Evolutionary conservation across 2,113 vertebrate genomes (phyloP).

Genomic region (Ochotona princeps): DNA sequence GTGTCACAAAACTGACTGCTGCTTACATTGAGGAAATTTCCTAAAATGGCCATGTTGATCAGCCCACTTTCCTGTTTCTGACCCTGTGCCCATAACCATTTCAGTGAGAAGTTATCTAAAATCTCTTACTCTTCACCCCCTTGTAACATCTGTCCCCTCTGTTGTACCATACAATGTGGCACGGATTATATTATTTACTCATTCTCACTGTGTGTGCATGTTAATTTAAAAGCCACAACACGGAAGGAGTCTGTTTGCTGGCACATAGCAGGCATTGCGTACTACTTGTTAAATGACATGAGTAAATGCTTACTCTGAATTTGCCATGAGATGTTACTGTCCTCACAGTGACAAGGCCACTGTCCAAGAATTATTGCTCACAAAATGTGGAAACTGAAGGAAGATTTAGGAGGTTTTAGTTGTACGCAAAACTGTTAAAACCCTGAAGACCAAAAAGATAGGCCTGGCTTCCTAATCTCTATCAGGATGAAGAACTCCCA

Average conservation of each 20-base stretch:
- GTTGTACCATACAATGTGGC: not conserved
- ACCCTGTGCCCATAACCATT: not conserved
- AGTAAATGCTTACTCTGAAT: not conserved
- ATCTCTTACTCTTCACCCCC: not conserved
- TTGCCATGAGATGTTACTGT: not conserved
- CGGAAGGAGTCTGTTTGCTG: not conserved
- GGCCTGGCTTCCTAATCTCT: not conserved
- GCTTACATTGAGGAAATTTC: not conserved
- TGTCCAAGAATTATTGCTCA: not conserved
- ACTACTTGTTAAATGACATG: not conserved
- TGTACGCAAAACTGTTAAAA: not conserved
- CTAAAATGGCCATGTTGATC: not conserved
- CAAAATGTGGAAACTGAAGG: not conserved
- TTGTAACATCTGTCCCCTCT: not conserved
- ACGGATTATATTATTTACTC: not conserved
- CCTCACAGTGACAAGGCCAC: not conserved
- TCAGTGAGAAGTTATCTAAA: not conserved
- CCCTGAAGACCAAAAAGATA: not conserved
- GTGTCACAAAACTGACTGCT: not conserved
- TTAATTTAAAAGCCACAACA: constrained; percentile 6
- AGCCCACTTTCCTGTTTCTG: not conserved
- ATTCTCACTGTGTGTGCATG: not conserved
- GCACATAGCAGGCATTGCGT: not conserved
- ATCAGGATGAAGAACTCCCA: too few relatives aligned
- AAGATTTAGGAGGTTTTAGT: not conserved